phyloP scores from a whole-genome alignment of 2,888 invertebrate genomes.

The Dryadula phaetusa region DNA sequence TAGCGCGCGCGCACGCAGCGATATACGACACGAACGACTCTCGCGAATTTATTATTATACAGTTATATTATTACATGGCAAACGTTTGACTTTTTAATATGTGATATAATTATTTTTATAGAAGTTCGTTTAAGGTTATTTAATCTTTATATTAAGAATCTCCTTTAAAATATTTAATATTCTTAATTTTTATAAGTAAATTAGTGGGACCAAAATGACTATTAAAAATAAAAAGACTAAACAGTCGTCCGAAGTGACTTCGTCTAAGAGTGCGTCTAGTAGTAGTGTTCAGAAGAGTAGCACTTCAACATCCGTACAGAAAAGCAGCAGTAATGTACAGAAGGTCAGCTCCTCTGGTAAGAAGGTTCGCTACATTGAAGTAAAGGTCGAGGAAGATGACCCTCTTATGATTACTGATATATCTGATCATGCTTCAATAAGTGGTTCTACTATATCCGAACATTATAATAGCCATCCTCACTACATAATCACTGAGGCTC shows the following conservation, averaged over 20 bases:
- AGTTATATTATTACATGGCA: slow-evolving; percentile 66
- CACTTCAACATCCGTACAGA: slow-evolving; percentile 71
- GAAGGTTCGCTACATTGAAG: slow-evolving; percentile 80
- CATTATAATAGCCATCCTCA: slow-evolving; percentile 81
- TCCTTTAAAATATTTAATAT: slow-evolving; percentile 58
- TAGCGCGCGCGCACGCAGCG: slow-evolving; percentile 74
- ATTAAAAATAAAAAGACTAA: slow-evolving; percentile 85
- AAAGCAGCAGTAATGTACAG: slow-evolving; percentile 73
- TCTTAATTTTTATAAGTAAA: slow-evolving; percentile 49
- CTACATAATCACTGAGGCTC: slow-evolving; percentile 82
- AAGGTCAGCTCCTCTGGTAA: slow-evolving; percentile 78
- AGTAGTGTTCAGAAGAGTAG: slow-evolving; percentile 79
- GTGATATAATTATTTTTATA: slow-evolving; percentile 60
- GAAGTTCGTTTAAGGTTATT: slow-evolving; percentile 61
- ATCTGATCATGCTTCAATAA: slow-evolving; percentile 76
- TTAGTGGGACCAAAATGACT: slow-evolving; percentile 77
- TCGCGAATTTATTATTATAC: slow-evolving; percentile 65
- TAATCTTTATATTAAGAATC: slow-evolving; percentile 72
- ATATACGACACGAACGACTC: slow-evolving; percentile 80
- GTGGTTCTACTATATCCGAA: slow-evolving; percentile 79
- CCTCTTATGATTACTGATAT: slow-evolving; percentile 82
- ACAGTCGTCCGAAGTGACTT: slow-evolving; percentile 73
- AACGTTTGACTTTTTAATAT: slow-evolving; percentile 68
- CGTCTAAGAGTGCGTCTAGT: slow-evolving; percentile 73
- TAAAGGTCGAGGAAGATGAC: slow-evolving; percentile 82